phyloP scores from a whole-genome alignment of 1,140 invertebrate genomes.

The Calliphora vicina region DNA sequence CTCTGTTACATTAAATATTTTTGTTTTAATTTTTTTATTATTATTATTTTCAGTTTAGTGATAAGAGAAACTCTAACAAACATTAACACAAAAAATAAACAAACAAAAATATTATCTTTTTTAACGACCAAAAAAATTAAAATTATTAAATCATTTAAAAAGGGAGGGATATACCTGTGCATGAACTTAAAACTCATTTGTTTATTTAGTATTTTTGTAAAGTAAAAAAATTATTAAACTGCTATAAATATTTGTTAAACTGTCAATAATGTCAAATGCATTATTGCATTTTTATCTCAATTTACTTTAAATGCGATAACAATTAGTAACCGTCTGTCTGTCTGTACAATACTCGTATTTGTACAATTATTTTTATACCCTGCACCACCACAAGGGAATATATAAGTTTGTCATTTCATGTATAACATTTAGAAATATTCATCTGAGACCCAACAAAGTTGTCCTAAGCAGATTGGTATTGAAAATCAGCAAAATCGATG shows the following conservation, averaged over 20 bases:
- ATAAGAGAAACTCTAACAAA: neutral
- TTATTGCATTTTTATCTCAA: neutral
- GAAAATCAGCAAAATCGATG: no score
- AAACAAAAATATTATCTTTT: neutral
- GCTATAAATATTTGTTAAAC: neutral
- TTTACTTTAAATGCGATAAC: neutral
- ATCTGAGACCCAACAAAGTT: no score
- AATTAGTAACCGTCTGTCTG: neutral
- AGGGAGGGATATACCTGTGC: neutral
- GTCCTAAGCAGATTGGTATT: no score
- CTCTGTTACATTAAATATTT: neutral
- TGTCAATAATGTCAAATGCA: slow-evolving; percentile 4
- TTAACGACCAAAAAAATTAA: neutral
- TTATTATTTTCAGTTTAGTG: neutral
- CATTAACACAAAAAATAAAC: neutral
- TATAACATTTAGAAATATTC: no score
- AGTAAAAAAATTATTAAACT: neutral
- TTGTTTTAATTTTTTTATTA: neutral
- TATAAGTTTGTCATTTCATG: no score
- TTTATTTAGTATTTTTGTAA: neutral
- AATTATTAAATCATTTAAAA: neutral
- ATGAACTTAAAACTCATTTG: neutral
- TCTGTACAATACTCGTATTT: neutral
- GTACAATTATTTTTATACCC: no score
- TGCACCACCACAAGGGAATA: no score